Percentiles rank a stretch among this genome's conserved stretches.
Evolutionary conservation across 1,140 invertebrate species (phyloP).

Genomic region (Delia radicum): DNA sequence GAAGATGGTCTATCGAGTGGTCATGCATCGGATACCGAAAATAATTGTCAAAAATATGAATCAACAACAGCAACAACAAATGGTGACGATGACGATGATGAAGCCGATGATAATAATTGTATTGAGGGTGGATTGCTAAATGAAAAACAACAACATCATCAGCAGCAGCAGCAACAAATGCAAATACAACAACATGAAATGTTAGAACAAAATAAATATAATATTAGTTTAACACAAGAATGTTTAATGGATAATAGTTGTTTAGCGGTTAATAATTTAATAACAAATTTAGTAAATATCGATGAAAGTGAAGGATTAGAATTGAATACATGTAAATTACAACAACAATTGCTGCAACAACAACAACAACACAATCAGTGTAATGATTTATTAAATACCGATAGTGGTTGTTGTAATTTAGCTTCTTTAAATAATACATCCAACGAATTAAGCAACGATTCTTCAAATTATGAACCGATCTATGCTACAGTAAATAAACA

Average conservation of each 20-base stretch:
- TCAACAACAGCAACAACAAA: no score
- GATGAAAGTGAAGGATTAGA: background rate
- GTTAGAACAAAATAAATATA: conserved; percentile 42
- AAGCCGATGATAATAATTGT: conserved; percentile 27
- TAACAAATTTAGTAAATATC: conserved; percentile 34
- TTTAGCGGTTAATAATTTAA: conserved; percentile 27
- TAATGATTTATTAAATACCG: conserved; percentile 24
- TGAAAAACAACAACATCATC: background rate
- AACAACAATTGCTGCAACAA: conserved; percentile 20
- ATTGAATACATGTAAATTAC: background rate
- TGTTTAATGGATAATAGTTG: conserved; percentile 25
- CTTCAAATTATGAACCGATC: conserved; percentile 29
- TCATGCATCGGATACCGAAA: conserved; percentile 89
- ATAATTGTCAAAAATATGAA: conserved; percentile 59
- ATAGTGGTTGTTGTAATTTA: conserved; percentile 24
- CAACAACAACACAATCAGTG: conserved; percentile 25
- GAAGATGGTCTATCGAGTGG: conserved; percentile 91
- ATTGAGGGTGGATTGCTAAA: conserved; percentile 11
- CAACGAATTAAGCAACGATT: conserved; percentile 27
- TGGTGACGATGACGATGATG: conserved; percentile 43
- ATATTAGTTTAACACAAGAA: conserved; percentile 30
- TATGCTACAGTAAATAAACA: conserved; percentile 29
- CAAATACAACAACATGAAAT: conserved; percentile 33
- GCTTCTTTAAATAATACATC: background rate
- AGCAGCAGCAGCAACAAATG: conserved; percentile 23